phyloP scores from a whole-genome alignment of 2,888 invertebrate genomes.

The Dione vanillae region DNA sequence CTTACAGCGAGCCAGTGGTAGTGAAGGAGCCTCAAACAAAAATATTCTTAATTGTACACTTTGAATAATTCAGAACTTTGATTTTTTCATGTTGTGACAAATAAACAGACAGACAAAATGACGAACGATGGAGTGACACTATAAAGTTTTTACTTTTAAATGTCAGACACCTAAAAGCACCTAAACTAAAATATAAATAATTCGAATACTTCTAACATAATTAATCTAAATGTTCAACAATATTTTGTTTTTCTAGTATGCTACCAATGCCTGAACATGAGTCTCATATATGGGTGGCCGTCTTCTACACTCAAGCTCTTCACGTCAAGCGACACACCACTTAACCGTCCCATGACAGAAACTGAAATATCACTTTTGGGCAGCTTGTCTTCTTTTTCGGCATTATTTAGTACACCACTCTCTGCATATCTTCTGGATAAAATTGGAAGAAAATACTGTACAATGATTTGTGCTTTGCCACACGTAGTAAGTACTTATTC shows the following conservation, averaged over 20 bases:
- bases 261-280: slow-evolving; percentile 59
- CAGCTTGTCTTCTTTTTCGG: slow-evolving; percentile 56
- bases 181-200: too few relatives aligned
- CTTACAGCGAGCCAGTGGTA: too few relatives aligned
- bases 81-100: too few relatives aligned
- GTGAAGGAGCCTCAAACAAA: too few relatives aligned
- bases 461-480: slow-evolving; percentile 50
- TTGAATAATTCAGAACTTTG: too few relatives aligned
- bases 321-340: slow-evolving; percentile 55
- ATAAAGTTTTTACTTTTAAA: too few relatives aligned
- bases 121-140: too few relatives aligned
- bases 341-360: slow-evolving; percentile 55
- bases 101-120: too few relatives aligned
- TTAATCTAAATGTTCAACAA: neutral
- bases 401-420: slow-evolving; percentile 54
- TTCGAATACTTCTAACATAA: too few relatives aligned
- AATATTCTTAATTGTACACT: too few relatives aligned
- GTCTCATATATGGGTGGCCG: slow-evolving; percentile 66
- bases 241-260: slow-evolving; percentile 58
- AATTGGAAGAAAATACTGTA: slow-evolving; percentile 55
- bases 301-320: slow-evolving; percentile 66
- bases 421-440: slow-evolving; percentile 57
- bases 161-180: too few relatives aligned
- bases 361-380: slow-evolving; percentile 59
- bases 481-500: slow-evolving; percentile 41